phyloP scores from a whole-genome alignment of 2,888 invertebrate genomes.

The Carterocephalus palaemon region DNA sequence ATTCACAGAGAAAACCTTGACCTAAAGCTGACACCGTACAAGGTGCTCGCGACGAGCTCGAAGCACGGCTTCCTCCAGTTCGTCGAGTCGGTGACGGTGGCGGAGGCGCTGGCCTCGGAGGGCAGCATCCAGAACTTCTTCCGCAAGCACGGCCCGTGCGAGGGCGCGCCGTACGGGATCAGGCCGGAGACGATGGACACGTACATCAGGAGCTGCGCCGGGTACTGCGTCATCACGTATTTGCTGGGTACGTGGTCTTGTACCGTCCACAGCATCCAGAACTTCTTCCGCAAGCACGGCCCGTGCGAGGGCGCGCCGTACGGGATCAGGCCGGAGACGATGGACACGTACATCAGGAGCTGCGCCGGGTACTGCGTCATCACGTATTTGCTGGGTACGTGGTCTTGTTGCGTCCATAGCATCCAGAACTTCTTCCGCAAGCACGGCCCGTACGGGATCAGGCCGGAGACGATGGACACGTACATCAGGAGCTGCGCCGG shows the following conservation, averaged over 20 bases:
- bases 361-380: no score
- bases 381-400: no score
- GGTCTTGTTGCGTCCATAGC: no score
- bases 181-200: constrained; percentile 97
- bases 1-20: constrained; percentile 91
- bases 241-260: constrained; percentile 82
- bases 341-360: no score
- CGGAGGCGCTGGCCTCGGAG: constrained; percentile 92
- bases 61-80: constrained; percentile 98
- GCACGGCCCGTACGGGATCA: no score
- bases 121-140: constrained; percentile 96
- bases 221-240: constrained; percentile 99
- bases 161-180: constrained; percentile 93
- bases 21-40: constrained; percentile 96
- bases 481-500: no score
- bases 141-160: constrained; percentile 92
- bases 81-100: constrained; percentile 94
- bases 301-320: no score
- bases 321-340: no score
- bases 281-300: no score
- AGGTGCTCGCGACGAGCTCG: constrained; percentile 91
- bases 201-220: constrained; percentile 96
- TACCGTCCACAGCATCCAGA: no score
- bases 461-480: no score
- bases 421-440: no score